phyloP scores from a whole-genome alignment of 2,113 vertebrate genomes.

The Castor canadensis region DNA sequence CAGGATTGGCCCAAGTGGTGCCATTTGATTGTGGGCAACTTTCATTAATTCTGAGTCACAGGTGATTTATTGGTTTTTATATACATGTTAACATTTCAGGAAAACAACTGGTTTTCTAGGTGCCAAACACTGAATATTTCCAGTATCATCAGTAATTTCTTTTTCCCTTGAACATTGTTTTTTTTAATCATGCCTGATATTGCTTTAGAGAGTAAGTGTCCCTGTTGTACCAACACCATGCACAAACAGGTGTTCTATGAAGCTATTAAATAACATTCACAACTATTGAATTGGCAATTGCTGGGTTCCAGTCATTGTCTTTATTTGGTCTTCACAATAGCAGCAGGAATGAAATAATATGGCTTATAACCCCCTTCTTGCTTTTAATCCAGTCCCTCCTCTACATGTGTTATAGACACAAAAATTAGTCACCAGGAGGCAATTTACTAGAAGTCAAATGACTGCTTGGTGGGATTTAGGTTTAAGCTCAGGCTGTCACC shows the following conservation, averaged over 20 bases:
- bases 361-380: not conserved
- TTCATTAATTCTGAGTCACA: not conserved
- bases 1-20: too few relatives aligned
- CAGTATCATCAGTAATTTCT: not conserved
- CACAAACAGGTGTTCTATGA: not conserved
- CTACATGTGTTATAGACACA: rapidly evolving
- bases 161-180: not conserved
- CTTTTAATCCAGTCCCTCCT: too few relatives aligned
- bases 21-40: not conserved
- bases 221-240: too few relatives aligned
- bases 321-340: not conserved
- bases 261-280: too few relatives aligned
- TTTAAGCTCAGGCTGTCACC: too few relatives aligned
- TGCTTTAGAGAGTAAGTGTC: not conserved
- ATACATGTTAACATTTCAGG: not conserved
- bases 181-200: not conserved
- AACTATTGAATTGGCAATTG: not conserved
- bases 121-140: not conserved
- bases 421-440: not conserved
- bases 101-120: not conserved
- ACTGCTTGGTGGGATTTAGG: not conserved
- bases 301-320: not conserved
- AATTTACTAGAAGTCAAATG: rapidly evolving
- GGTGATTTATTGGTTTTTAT: not conserved
- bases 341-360: not conserved